Conservation (phyloP, 2,797 vertebrate species). For the Neomorphus geoffroyi region DNA sequence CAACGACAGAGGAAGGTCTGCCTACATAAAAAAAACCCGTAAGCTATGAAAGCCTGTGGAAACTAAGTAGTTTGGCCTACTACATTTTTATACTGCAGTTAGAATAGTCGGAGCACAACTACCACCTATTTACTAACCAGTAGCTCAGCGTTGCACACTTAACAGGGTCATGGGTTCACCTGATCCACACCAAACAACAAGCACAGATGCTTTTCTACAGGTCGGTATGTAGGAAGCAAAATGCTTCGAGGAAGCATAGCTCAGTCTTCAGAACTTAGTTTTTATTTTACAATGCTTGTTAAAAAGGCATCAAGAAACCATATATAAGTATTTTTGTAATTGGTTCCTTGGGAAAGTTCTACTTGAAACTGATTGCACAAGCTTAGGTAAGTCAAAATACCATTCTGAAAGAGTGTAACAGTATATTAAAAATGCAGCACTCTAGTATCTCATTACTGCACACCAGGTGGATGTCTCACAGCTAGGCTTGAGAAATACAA, state of each 20-base stretch:
- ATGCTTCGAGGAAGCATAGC: background rate
- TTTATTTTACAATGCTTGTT: background rate
- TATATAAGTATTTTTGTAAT: background rate
- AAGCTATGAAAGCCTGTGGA: background rate
- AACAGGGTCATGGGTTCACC: background rate
- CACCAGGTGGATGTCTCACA: background rate
- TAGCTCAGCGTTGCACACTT: background rate
- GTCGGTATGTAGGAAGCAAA: background rate
- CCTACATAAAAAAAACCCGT: background rate
- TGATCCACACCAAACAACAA: background rate
- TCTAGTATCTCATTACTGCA: conserved; percentile 46
- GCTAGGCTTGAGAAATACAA: background rate
- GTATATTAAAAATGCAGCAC: conserved; percentile 48
- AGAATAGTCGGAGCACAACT: background rate
- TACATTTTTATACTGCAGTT: background rate
- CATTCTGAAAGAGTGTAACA: background rate
- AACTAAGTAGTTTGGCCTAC: background rate
- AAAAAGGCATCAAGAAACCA: background rate
- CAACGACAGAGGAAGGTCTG: background rate
- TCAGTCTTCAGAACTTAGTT: background rate
- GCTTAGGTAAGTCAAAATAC: background rate
- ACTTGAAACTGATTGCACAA: background rate
- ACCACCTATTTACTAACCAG: background rate
- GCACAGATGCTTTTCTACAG: background rate
- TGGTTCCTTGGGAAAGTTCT: background rate